Evolutionary conservation across 2,113 vertebrate genomes (phyloP), one percentile per base, ranked within the genome.

Genomic region (Leucosticte australis): DNA sequence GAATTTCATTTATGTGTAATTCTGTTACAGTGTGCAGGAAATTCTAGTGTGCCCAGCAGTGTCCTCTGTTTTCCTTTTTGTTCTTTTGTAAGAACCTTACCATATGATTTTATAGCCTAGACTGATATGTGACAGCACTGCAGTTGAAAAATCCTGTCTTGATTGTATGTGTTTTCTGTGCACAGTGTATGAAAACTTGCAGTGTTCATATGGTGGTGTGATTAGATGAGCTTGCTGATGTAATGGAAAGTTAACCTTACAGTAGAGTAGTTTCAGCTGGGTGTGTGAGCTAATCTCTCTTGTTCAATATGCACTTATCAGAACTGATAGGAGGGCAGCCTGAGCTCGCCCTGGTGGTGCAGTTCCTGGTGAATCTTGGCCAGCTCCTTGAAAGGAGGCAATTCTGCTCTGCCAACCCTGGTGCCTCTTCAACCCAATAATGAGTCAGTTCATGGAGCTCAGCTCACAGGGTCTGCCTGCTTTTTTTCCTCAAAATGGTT

Each of bases 321-420:
- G 74, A 42, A 39, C 30, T 7, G 44, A 46, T 52, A 20, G 0
- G 27, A 60, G 57, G n/a, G 57, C 74, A 44, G 57, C 37, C 57
- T 20, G 5, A 68, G 37, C 44, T 87, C 19, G 10, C 11, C 26
- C 31, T 0, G 1, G 0, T 5, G 16, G 6, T 24, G 10, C 21
- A 27, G 28, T n/a, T 81, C 22, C 33, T 79, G 44, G 13, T 49
- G 46, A 47, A 23, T 64, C 41, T 68, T 68, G 44, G n/a, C 33
- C 79, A 85, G 69, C n/a, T 71, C 41, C 37, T 79, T 53, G 31
- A 76, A 76, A 73, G 47, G 67, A 69, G 23, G 19, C 18, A 17
- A 0, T 46, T 73, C 46, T 64, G 39, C 35, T 62, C 18, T 75
- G 15, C 41, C 28, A 56, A 13, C 26, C 41, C 13, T 83, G 23